Evolutionary conservation across 2,113 vertebrate species (phyloP).

Genomic region (Bambusicola thoracicus): DNA sequence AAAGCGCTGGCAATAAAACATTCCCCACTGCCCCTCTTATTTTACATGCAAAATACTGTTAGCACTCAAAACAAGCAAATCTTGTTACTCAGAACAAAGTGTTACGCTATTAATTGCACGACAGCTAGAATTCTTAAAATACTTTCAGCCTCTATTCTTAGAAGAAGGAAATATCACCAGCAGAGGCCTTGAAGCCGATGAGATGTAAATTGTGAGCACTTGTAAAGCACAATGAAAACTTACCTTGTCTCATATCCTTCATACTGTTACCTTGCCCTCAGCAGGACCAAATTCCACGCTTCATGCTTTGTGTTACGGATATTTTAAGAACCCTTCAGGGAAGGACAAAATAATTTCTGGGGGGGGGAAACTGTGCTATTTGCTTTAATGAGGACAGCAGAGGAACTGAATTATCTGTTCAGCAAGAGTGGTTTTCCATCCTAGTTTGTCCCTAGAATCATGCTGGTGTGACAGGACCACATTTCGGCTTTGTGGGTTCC

Average conservation of each 20-base stretch:
- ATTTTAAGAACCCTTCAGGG: neutral
- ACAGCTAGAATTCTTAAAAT: constrained; percentile 65
- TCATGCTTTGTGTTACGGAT: fast-evolving
- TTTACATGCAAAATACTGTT: constrained; percentile 59
- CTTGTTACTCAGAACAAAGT: constrained; percentile 47
- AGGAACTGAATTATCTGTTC: neutral
- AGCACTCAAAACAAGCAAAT: constrained; percentile 58
- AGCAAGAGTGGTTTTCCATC: neutral
- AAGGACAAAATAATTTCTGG: neutral
- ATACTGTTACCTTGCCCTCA: neutral
- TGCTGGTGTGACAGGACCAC: neutral
- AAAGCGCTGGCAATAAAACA: constrained; percentile 50
- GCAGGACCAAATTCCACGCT: constrained; percentile 13
- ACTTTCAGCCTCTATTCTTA: constrained; percentile 46
- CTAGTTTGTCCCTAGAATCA: fast-evolving
- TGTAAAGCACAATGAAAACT: constrained; percentile 19
- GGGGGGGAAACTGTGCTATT: neutral
- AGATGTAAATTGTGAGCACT: neutral
- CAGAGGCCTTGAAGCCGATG: constrained; percentile 15
- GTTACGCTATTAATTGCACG: constrained; percentile 39
- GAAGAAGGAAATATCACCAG: constrained; percentile 41
- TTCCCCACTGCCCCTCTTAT: neutral
- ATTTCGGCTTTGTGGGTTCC: neutral
- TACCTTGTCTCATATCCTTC: constrained; percentile 18
- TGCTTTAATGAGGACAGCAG: neutral